Evolutionary conservation across 2,888 invertebrate species (phyloP).

Genomic region (Protodeltote pygarga): DNA sequence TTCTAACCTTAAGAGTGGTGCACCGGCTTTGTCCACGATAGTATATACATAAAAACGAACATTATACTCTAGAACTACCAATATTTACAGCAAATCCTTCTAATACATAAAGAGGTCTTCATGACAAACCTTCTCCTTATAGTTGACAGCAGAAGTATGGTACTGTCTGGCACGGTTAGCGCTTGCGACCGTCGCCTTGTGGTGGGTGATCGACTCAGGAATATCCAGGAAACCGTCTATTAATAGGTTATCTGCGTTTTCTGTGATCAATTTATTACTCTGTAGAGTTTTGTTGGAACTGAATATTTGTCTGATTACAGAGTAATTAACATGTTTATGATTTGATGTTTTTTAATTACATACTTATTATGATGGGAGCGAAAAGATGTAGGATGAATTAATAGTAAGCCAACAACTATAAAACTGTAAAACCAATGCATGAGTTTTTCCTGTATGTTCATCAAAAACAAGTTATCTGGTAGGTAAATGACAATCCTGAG

Average conservation of each 20-base stretch:
- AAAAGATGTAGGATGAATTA: too few species aligned
- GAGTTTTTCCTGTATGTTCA: too few species aligned
- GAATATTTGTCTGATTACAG: slow-evolving; percentile 10
- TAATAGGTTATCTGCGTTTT: slow-evolving; percentile 78
- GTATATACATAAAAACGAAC: too few species aligned
- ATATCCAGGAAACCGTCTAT: slow-evolving; percentile 84
- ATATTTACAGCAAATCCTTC: neutral
- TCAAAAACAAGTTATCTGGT: too few species aligned
- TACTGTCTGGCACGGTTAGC: slow-evolving; percentile 58
- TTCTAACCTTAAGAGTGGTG: too few species aligned
- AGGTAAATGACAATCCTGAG: too few species aligned
- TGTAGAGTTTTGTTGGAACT: neutral
- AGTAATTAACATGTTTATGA: slow-evolving; percentile 10
- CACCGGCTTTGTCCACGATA: too few species aligned
- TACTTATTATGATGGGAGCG: too few species aligned
- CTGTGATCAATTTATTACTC: slow-evolving; percentile 60
- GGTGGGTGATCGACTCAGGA: slow-evolving; percentile 55
- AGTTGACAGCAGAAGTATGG: slow-evolving; percentile 72
- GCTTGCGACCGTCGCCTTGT: slow-evolving; percentile 48
- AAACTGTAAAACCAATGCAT: too few species aligned
- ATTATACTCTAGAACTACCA: neutral
- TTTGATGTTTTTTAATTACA: too few species aligned
- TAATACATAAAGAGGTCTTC: slow-evolving; percentile 14
- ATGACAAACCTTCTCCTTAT: slow-evolving; percentile 71
- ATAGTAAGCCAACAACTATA: too few species aligned